These are phyloP conservation scores for Lepus townsendii DNA, from an alignment of 2,797 vertebrate genomes.

Conservation along the genomic window DNA sequence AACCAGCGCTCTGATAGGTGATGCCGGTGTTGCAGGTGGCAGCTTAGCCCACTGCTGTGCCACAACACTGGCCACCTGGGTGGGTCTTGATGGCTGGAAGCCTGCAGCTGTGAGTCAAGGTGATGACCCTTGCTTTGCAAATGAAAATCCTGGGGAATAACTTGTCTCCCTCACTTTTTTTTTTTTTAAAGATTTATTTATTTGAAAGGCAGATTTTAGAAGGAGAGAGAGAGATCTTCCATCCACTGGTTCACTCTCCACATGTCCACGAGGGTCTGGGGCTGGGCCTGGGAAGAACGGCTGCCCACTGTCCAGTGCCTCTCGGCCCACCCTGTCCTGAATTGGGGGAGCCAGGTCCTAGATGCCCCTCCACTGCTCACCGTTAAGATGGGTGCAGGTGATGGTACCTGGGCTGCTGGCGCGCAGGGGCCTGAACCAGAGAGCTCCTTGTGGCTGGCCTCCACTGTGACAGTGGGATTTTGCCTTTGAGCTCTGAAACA, in stretches of 20 bases:
- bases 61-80: too few relatives aligned
- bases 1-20: too few relatives aligned
- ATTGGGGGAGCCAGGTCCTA: too few relatives aligned
- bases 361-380: not conserved
- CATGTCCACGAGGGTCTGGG: too few relatives aligned
- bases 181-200: too few relatives aligned
- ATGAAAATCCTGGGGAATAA: not conserved
- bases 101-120: not conserved
- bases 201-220: too few relatives aligned
- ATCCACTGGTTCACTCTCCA: not conserved
- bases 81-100: not conserved
- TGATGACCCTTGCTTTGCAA: slow-evolving; percentile 1
- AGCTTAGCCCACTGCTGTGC: too few relatives aligned
- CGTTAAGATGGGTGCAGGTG: not conserved
- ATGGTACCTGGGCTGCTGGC: not conserved
- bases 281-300: not conserved
- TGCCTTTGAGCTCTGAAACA: not conserved
- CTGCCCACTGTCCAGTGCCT: rapidly evolving
- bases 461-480: not conserved
- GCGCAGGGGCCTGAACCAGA: not conserved
- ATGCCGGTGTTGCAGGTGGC: too few relatives aligned
- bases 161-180: not conserved
- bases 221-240: not conserved
- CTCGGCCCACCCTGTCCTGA: not conserved
- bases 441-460: not conserved